phyloP scores from a whole-genome alignment of 2,888 invertebrate genomes.

The Ditula angustiorana region DNA sequence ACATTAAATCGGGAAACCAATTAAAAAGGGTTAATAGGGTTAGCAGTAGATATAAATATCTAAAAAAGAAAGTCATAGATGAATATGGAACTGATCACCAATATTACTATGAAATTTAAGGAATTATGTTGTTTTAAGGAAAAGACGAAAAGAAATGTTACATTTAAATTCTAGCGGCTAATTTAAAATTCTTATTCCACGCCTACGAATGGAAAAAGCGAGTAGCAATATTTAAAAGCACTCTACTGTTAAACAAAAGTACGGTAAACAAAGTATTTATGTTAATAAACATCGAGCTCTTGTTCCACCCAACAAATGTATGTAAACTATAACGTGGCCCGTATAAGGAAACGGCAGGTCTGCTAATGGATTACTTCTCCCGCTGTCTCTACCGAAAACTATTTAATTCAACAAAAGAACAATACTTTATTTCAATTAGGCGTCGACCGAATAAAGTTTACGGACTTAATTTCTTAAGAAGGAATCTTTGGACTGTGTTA shows the following conservation, averaged over 20 bases:
- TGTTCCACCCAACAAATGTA: not conserved
- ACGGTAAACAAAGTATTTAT: not conserved
- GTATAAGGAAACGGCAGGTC: slow-evolving; percentile 13
- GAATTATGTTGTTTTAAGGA: not conserved
- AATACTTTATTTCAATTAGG: slow-evolving; percentile 15
- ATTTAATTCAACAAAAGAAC: slow-evolving; percentile 12
- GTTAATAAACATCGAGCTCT: not conserved
- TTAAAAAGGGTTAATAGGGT: too few relatives aligned
- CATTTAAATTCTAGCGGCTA: not conserved
- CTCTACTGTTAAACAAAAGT: not conserved
- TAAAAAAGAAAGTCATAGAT: too few relatives aligned
- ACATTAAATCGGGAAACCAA: too few relatives aligned
- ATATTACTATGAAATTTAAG: not conserved
- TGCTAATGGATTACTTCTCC: slow-evolving; percentile 27
- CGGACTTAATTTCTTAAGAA: not conserved
- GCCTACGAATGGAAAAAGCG: not conserved
- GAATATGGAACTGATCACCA: too few relatives aligned
- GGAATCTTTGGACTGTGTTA: slow-evolving; percentile 1
- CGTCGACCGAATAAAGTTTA: not conserved
- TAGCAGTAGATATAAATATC: too few relatives aligned
- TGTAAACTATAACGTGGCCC: not conserved
- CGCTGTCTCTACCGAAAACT: slow-evolving; percentile 2
- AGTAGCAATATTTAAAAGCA: not conserved
- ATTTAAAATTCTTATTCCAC: not conserved
- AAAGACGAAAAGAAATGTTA: too few relatives aligned